Conservation (phyloP, 2,888 invertebrate species). For the Drosophila hawaiiensis region DNA sequence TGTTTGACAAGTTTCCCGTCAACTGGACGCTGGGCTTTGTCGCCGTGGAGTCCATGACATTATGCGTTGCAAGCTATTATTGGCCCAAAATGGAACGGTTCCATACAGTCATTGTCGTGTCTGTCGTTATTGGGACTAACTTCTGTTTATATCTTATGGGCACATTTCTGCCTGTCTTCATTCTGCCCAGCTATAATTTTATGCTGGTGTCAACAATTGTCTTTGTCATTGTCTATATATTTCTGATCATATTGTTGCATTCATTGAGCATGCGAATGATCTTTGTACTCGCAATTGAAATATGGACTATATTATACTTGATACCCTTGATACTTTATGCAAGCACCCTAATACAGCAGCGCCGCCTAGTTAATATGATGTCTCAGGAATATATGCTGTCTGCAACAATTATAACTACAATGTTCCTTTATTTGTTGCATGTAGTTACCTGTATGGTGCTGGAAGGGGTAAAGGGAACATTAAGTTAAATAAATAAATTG, state of each 20-base stretch:
- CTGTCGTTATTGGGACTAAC: neutral
- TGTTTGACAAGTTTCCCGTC: constrained; percentile 35
- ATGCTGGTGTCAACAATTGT: constrained; percentile 26
- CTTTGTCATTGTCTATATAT: constrained; percentile 23
- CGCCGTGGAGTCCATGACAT: constrained; percentile 25
- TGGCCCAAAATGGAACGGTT: constrained; percentile 11
- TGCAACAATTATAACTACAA: constrained; percentile 40
- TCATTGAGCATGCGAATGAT: neutral
- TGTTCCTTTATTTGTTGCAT: constrained; percentile 32
- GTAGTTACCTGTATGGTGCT: neutral
- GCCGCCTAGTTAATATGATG: constrained; percentile 1
- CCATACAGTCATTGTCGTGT: neutral
- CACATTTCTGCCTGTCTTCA: constrained; percentile 32
- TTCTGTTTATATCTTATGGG: constrained; percentile 17
- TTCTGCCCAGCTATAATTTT: constrained; percentile 32
- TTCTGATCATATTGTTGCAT: constrained; percentile 9
- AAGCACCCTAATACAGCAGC: constrained; percentile 46
- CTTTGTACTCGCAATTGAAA: neutral
- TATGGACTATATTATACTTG: constrained; percentile 24
- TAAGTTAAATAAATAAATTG: neutral
- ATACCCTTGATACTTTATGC: constrained; percentile 23
- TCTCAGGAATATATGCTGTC: constrained; percentile 39
- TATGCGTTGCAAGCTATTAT: constrained; percentile 18
- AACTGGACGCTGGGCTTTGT: constrained; percentile 45
- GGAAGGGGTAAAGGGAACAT: neutral